Evolutionary conservation across 1,140 invertebrate species (phyloP).

Genomic region (Hirudo medicinalis): DNA sequence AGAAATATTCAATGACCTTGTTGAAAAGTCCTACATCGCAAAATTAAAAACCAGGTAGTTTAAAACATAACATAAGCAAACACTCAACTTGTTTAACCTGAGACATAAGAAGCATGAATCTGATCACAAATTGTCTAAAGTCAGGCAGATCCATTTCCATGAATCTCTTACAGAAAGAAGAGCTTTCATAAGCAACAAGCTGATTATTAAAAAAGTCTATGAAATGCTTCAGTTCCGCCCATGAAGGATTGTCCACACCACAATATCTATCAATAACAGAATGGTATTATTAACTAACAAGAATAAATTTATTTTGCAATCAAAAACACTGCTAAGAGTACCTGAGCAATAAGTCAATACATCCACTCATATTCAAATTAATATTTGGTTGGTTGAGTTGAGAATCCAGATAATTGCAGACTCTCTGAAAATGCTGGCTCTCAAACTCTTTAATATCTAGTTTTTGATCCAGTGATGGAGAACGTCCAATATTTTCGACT

Average conservation of each 20-base stretch:
- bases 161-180: slow-evolving; percentile 28
- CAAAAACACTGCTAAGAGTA: too few relatives aligned
- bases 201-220: slow-evolving; percentile 35
- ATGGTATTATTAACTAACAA: background rate
- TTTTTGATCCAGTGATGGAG: too few relatives aligned
- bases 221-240: slow-evolving; percentile 37
- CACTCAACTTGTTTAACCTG: slow-evolving; percentile 23
- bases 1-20: slow-evolving; percentile 33
- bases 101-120: slow-evolving; percentile 36
- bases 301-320: too few relatives aligned
- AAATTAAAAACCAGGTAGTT: too few relatives aligned
- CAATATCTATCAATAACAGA: slow-evolving; percentile 29
- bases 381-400: too few relatives aligned
- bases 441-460: too few relatives aligned
- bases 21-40: slow-evolving; percentile 33
- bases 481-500: too few relatives aligned
- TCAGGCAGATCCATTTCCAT: slow-evolving; percentile 33
- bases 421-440: too few relatives aligned
- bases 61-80: too few relatives aligned
- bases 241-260: slow-evolving; percentile 34
- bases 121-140: slow-evolving; percentile 32
- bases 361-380: too few relatives aligned
- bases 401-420: too few relatives aligned
- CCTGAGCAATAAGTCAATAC: too few relatives aligned
- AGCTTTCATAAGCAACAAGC: slow-evolving; percentile 32